Percentiles rank a stretch among this genome's conserved stretches.
Evolutionary conservation across 64 coral and sea anemone species (phyloP).

Genomic region (Trachythela sp.): DNA sequence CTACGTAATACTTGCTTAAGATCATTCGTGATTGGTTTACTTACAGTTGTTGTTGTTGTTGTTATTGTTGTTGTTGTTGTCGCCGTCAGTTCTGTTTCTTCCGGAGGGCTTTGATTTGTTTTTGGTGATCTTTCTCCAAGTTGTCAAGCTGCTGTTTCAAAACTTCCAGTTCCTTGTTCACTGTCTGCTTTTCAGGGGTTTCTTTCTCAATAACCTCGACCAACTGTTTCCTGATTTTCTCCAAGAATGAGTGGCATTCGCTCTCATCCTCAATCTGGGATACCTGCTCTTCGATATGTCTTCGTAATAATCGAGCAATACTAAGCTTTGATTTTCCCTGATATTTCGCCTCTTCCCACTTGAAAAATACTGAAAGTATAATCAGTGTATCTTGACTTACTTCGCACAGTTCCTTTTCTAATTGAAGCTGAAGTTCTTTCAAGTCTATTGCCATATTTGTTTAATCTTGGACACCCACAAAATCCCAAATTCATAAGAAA

Average conservation of each 20-base stretch:
- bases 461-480: too few species aligned
- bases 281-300: too few species aligned
- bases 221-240: not conserved
- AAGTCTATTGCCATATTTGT: too few species aligned
- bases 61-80: too few species aligned
- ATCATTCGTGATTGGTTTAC: conserved; percentile 4
- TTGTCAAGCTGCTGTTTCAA: conserved; percentile 10
- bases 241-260: not conserved
- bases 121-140: conserved; percentile 13
- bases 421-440: too few species aligned
- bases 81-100: conserved; percentile 7
- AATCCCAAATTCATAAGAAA: too few species aligned
- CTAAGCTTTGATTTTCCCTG: conserved; percentile 13
- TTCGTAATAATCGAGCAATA: not conserved
- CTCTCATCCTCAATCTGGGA: not conserved
- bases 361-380: conserved; percentile 16
- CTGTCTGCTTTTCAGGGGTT: not conserved
- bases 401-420: too few species aligned
- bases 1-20: conserved; percentile 2
- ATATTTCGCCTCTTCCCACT: not conserved
- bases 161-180: conserved; percentile 20
- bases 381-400: too few species aligned
- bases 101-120: not conserved
- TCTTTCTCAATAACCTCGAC: not conserved
- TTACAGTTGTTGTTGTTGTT: not conserved